Conservation (phyloP, 1,140 invertebrate genomes). For the Saccostrea echinata region DNA sequence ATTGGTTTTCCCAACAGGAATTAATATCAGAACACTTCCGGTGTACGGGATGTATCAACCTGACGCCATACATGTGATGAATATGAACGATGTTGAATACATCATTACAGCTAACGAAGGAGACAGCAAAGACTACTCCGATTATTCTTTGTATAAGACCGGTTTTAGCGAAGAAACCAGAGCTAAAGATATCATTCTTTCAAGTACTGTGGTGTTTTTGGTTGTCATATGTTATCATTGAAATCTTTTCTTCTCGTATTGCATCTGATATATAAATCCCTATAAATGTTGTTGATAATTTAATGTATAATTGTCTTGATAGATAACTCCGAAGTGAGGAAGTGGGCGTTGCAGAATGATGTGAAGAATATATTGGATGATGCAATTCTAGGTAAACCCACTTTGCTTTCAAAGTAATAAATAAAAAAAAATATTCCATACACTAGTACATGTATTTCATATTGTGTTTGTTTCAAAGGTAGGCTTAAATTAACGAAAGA, state of each 20-base stretch:
- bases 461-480: conserved; percentile 22
- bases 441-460: not conserved
- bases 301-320: not conserved
- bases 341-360: not conserved
- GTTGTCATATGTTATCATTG: too few species aligned
- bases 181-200: conserved; percentile 47
- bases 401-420: not conserved
- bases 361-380: not conserved
- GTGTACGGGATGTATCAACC: conserved; percentile 68
- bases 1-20: not conserved
- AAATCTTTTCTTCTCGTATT: too few species aligned
- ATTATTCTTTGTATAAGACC: not conserved
- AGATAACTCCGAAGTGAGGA: not conserved
- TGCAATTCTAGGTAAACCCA: not conserved
- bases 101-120: conserved; percentile 65
- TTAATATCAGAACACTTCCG: conserved; percentile 16
- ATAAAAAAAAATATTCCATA: not conserved
- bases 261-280: too few species aligned
- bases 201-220: conserved; percentile 1
- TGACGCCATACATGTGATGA: conserved; percentile 56
- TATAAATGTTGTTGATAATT: too few species aligned
- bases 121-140: conserved; percentile 60
- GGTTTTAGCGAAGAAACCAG: conserved; percentile 56
- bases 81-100: conserved; percentile 47
- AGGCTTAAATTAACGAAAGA: conserved; percentile 44